Base-by-base conservation (phyloP, 1,140 invertebrate species). In the Venustaconcha ellipsiformis region DNA sequence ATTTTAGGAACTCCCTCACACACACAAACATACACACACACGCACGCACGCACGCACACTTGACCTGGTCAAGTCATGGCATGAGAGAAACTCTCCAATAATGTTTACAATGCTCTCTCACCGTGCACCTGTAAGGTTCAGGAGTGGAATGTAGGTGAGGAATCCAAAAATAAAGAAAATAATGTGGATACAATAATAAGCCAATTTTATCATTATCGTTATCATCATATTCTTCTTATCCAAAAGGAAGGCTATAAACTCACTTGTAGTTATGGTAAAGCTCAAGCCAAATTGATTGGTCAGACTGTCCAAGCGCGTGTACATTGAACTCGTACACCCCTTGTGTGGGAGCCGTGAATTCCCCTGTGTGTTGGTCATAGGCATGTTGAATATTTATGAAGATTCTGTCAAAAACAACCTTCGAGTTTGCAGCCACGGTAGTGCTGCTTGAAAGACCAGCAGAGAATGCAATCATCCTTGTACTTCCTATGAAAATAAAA, bases 281-380 rank as follows among this genome's bases (percentile, higher is more conserved):
- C 26, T 72, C 70, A 14, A 72, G 55, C 70, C 70, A 72, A 4
- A 72, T 26, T 17, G 23, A 20, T 3, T 26, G 55, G 48, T 65
- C 23, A 11, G 48, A 55, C 37, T 64, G 64, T 4, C 60, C 70
- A 14, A 72, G 63, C 3, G 70, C 70, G 23, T 72, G 70, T n/a
- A 65, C 64, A 56, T 72, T 72, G n/a, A 72, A 72, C 37, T 72
- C 70, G 30, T 72, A 72, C 62, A 72, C 18, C 1, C 70, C 70
- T 18, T 17, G 23, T 15, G 57, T 26, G 13, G 70, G 70, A 15
- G 56, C 70, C 56, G 57, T 65, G 37, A 65, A 72, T 30, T 57
- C 62, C 48, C 70, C 70, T 4, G 59, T 23, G 12, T 17, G 26
- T 57, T 20, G 37, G 48, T 72, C 59, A 65, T 65, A 72, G 18